phyloP scores from a whole-genome alignment of 2,888 invertebrate species.

The Coenonympha arcania region DNA sequence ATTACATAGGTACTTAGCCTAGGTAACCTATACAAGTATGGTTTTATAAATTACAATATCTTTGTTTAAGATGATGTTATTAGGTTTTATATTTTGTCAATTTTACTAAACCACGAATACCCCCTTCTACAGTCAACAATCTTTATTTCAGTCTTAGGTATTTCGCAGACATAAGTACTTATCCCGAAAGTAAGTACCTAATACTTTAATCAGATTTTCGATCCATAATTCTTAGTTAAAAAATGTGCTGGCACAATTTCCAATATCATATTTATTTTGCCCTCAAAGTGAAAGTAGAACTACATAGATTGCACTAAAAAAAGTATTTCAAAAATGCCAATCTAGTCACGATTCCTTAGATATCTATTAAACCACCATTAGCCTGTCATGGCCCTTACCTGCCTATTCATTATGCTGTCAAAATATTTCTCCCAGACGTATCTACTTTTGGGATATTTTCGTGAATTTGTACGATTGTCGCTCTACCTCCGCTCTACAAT shows the following conservation, averaged over 20 bases:
- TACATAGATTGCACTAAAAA: background rate
- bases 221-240: background rate
- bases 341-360: slow-evolving; percentile 26
- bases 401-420: slow-evolving; percentile 69
- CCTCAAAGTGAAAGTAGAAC: slow-evolving; percentile 7
- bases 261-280: background rate
- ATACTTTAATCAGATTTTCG: too few relatives aligned
- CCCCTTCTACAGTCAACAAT: too few relatives aligned
- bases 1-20: too few relatives aligned
- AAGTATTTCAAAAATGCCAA: slow-evolving; percentile 14
- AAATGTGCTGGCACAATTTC: background rate
- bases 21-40: too few relatives aligned
- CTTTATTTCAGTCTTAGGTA: too few relatives aligned
- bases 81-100: too few relatives aligned
- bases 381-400: slow-evolving; percentile 50
- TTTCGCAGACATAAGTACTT: too few relatives aligned
- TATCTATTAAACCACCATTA: slow-evolving; percentile 62
- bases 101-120: too few relatives aligned
- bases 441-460: slow-evolving; percentile 53
- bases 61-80: too few relatives aligned
- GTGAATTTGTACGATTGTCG: slow-evolving; percentile 66
- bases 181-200: too few relatives aligned
- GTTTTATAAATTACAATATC: too few relatives aligned
- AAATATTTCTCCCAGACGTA: slow-evolving; percentile 63
- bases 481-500: slow-evolving; percentile 24